Evolutionary conservation across 2,797 vertebrate genomes (phyloP).

Genomic region (Clamator glandarius): DNA sequence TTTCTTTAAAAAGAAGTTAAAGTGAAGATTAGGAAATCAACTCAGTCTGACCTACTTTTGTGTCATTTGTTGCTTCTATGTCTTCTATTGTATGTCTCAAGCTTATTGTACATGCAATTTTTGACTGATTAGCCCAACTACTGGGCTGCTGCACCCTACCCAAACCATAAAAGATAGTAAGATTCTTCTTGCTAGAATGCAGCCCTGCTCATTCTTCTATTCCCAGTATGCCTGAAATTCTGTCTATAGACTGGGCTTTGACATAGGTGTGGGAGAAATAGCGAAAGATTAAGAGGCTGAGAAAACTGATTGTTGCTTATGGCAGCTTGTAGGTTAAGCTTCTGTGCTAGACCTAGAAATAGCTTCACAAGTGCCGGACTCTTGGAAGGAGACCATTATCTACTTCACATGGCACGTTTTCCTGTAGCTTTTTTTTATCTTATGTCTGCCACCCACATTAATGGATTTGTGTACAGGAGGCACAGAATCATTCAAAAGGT

Average conservation of each 20-base stretch:
- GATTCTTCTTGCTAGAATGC: not conserved
- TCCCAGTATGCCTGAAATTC: not conserved
- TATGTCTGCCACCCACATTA: not conserved
- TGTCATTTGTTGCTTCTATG: not conserved
- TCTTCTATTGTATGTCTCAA: not conserved
- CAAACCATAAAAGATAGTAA: not conserved
- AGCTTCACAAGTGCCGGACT: not conserved
- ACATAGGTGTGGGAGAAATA: not conserved
- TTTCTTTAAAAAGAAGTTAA: not conserved
- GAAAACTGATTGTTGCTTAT: not conserved
- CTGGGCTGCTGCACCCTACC: not conserved
- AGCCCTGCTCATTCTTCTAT: not conserved
- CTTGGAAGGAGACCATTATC: not conserved
- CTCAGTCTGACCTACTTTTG: not conserved
- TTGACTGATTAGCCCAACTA: not conserved
- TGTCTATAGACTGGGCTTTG: not conserved
- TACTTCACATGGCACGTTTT: not conserved
- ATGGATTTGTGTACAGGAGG: conserved; percentile 56
- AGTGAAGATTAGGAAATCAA: not conserved
- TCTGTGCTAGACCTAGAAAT: not conserved
- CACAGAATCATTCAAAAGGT: conserved; percentile 44
- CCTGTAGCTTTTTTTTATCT: not conserved
- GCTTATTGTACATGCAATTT: not conserved
- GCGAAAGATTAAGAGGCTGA: not conserved
- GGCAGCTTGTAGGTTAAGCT: not conserved